phyloP scores from a whole-genome alignment of 1,140 invertebrate genomes.

The Pemphigus obesinymphae region DNA sequence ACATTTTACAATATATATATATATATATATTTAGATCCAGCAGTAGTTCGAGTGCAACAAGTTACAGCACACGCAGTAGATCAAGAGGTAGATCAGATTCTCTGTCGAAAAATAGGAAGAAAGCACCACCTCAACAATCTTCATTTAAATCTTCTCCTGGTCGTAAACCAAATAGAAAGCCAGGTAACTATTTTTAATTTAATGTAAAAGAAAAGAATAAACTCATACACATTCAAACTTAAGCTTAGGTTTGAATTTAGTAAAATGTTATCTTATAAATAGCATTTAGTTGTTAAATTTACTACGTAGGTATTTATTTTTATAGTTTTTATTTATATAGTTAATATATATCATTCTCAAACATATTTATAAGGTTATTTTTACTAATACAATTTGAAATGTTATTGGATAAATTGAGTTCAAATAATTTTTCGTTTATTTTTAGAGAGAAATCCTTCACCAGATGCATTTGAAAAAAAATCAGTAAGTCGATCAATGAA shows the following conservation, averaged over 20 bases:
- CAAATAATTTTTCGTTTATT: too few relatives aligned
- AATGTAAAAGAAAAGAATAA: neutral
- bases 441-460: conserved; percentile 34
- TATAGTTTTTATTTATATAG: too few relatives aligned
- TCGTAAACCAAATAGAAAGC: conserved; percentile 1
- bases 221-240: neutral
- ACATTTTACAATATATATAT: neutral
- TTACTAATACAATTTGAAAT: too few relatives aligned
- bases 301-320: neutral
- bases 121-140: neutral
- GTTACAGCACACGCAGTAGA: conserved; percentile 55
- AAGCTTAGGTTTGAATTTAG: neutral
- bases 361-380: too few relatives aligned
- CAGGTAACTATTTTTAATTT: neutral
- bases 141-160: conserved; percentile 24
- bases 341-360: too few relatives aligned
- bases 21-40: conserved; percentile 53
- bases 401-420: too few relatives aligned
- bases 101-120: conserved; percentile 44
- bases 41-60: conserved; percentile 55
- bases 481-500: conserved; percentile 19
- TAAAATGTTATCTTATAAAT: neutral
- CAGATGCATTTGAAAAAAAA: conserved; percentile 33
- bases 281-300: neutral
- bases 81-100: conserved; percentile 49